Conservation (phyloP, 2,888 invertebrate genomes). For the Drosophila stalkeri region DNA sequence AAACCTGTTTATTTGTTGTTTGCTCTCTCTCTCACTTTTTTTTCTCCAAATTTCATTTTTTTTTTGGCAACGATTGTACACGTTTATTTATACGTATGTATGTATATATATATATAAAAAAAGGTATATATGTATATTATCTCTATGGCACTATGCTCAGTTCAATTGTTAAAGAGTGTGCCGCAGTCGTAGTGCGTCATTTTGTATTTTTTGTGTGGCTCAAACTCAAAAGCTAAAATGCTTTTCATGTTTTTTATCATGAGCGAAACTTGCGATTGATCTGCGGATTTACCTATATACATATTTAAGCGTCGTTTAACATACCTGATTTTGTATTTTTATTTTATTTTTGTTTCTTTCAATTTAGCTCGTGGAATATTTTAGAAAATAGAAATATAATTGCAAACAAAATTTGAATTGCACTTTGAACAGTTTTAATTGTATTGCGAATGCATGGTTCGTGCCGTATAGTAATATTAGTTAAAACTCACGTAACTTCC, state of each 20-base stretch:
- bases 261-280: conserved; percentile 23
- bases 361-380: background rate
- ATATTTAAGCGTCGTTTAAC: background rate
- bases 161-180: conserved; percentile 45
- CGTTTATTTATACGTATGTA: background rate
- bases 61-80: conserved; percentile 46
- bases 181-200: conserved; percentile 43
- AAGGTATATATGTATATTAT: background rate
- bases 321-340: background rate
- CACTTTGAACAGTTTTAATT: conserved; percentile 10
- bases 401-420: background rate
- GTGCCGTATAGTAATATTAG: background rate
- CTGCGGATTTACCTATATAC: conserved; percentile 6
- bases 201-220: conserved; percentile 9
- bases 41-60: conserved; percentile 8
- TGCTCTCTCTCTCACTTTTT: conserved; percentile 5
- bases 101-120: background rate
- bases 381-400: background rate
- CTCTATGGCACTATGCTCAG: conserved; percentile 37
- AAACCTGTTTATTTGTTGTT: conserved; percentile 66
- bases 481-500: conserved; percentile 4
- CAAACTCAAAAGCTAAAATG: conserved; percentile 41
- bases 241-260: conserved; percentile 51
- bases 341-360: background rate
- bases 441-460: conserved; percentile 15